These are phyloP conservation scores for Chinchilla lanigera DNA, from an alignment of 2,113 vertebrate genomes.

Conservation along the genomic window DNA sequence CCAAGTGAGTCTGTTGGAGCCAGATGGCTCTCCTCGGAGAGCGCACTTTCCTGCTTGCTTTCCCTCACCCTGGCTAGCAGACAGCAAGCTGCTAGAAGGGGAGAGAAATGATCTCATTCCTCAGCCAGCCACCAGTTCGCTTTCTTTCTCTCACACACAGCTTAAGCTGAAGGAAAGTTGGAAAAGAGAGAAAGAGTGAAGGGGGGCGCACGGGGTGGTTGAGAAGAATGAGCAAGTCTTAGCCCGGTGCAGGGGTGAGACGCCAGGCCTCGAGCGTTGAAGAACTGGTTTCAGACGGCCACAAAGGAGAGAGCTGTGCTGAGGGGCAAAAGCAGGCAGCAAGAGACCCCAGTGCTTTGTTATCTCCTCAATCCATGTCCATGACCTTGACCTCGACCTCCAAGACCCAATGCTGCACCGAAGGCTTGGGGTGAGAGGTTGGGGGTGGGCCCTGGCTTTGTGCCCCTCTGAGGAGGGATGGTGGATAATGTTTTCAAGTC, in stretches of 20 bases:
- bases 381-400: background rate
- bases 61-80: conserved; percentile 76
- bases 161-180: conserved; percentile 73
- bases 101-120: conserved; percentile 85
- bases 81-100: conserved; percentile 78
- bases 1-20: conserved; percentile 83
- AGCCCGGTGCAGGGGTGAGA: background rate
- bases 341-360: background rate
- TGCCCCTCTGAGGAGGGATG: background rate
- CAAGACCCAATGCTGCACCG: fast-evolving
- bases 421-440: background rate
- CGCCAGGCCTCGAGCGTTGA: background rate
- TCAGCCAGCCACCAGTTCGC: conserved; percentile 30
- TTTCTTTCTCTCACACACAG: conserved; percentile 60
- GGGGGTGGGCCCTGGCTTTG: background rate
- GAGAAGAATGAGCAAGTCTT: conserved; percentile 61
- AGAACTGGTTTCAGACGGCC: background rate
- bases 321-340: background rate
- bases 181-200: conserved; percentile 45
- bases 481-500: background rate
- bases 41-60: conserved; percentile 81
- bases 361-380: fast-evolving
- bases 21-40: conserved; percentile 86
- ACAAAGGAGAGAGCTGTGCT: background rate
- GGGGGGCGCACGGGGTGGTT: background rate